phyloP scores from a whole-genome alignment of 2,113 vertebrate species.

The Caracal caracal region DNA sequence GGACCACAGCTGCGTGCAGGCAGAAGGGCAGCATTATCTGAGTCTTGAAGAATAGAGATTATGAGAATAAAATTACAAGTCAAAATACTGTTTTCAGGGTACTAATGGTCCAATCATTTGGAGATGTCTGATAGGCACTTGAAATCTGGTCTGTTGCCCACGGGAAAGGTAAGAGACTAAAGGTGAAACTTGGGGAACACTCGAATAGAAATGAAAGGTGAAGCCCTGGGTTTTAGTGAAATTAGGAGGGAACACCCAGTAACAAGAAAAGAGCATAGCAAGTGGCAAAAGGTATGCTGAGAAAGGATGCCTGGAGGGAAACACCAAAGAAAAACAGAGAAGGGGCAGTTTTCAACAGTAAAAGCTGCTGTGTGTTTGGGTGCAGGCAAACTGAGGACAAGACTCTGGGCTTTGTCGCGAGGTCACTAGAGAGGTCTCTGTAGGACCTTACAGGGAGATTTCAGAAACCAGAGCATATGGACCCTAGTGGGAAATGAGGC shows the following conservation, averaged over 20 bases:
- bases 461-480: neutral
- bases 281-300: neutral
- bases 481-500: neutral
- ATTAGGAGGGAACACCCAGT: neutral
- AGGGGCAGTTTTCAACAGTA: no score
- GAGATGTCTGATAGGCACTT: neutral
- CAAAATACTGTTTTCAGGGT: neutral
- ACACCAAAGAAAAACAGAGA: accelerated
- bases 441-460: neutral
- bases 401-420: neutral
- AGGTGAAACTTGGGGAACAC: neutral
- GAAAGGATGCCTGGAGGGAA: neutral
- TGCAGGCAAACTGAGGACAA: no score
- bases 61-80: neutral
- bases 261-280: neutral
- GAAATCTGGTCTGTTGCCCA: neutral
- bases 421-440: neutral
- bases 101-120: accelerated
- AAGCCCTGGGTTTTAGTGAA: neutral
- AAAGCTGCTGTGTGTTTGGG: neutral
- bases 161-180: neutral
- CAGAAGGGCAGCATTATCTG: accelerated
- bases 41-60: neutral
- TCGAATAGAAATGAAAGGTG: neutral
- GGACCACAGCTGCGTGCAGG: no score